Conservation (phyloP, 2,888 invertebrate genomes). For the Drosophila anomalata region DNA sequence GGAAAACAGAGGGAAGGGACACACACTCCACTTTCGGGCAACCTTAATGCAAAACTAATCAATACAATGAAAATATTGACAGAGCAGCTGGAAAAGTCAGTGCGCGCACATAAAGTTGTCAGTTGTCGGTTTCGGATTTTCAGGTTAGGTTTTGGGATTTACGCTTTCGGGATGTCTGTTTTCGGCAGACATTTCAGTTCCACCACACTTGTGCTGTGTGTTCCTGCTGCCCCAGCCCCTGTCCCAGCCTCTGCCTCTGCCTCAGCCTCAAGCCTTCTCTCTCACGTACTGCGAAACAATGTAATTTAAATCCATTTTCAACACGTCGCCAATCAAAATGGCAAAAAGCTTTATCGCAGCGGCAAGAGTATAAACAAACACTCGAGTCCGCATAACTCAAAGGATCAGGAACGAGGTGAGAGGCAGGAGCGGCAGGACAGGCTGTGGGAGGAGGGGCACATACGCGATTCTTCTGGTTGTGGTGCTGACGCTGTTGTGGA, state of each 20-base stretch:
- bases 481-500: slow-evolving; percentile 61
- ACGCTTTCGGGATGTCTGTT: neutral
- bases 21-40: slow-evolving; percentile 31
- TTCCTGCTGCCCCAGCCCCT: slow-evolving; percentile 13
- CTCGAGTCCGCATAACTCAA: slow-evolving; percentile 70
- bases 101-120: slow-evolving; percentile 57
- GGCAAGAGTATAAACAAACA: slow-evolving; percentile 63
- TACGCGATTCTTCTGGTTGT: slow-evolving; percentile 18
- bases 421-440: slow-evolving; percentile 12
- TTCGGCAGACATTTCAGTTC: slow-evolving; percentile 4
- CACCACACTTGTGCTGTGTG: slow-evolving; percentile 34
- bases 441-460: neutral
- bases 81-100: slow-evolving; percentile 66
- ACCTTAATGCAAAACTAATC: slow-evolving; percentile 64
- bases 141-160: slow-evolving; percentile 15
- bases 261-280: slow-evolving; percentile 29
- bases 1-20: slow-evolving; percentile 46
- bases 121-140: slow-evolving; percentile 31
- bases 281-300: slow-evolving; percentile 74
- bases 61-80: slow-evolving; percentile 75
- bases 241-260: slow-evolving; percentile 27
- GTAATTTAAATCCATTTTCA: slow-evolving; percentile 83
- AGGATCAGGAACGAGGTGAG: slow-evolving; percentile 67
- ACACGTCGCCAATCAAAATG: slow-evolving; percentile 80
- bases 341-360: slow-evolving; percentile 62